These are phyloP conservation scores for Dasyprocta punctata DNA, from an alignment of 2,113 vertebrate genomes.

Conservation along the genomic window DNA sequence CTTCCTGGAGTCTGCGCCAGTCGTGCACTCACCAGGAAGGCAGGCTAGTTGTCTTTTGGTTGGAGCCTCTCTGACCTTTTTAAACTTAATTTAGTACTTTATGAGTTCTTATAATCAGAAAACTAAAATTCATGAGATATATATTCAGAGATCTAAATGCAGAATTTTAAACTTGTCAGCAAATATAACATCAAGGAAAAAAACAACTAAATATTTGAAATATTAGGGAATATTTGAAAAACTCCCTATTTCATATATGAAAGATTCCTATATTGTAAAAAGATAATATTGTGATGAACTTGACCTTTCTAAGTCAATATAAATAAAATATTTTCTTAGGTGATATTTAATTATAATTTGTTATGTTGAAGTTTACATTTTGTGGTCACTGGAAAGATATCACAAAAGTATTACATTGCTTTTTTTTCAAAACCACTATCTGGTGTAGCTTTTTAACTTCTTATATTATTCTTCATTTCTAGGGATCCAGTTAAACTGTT, in stretches of 20 bases:
- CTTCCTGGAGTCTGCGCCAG: no score
- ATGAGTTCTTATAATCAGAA: conserved; percentile 11
- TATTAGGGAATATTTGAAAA: not conserved
- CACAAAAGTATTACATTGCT: conserved; percentile 5
- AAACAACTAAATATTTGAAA: conserved; percentile 29
- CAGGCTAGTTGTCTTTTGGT: no score
- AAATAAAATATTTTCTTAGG: conserved; percentile 28
- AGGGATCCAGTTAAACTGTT: not conserved
- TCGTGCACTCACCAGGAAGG: no score
- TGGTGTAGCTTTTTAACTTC: not conserved
- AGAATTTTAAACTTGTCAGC: not conserved
- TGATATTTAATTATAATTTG: conserved; percentile 30
- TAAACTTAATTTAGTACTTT: not conserved
- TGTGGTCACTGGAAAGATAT: not conserved
- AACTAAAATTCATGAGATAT: not conserved
- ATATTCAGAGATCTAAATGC: not conserved
- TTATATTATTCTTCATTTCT: not conserved
- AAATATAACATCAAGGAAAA: not conserved
- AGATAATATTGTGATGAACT: not conserved
- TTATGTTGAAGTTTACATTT: not conserved
- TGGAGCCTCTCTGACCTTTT: no score
- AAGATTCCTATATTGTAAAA: not conserved
- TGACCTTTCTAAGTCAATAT: not conserved
- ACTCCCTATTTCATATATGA: not conserved
- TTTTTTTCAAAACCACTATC: conserved; percentile 26